A percentile compares a stretch with the other conserved stretches of the same genome.
Evolutionary conservation across 2,888 invertebrate species (phyloP).

Genomic region (Hetaerina titia): DNA sequence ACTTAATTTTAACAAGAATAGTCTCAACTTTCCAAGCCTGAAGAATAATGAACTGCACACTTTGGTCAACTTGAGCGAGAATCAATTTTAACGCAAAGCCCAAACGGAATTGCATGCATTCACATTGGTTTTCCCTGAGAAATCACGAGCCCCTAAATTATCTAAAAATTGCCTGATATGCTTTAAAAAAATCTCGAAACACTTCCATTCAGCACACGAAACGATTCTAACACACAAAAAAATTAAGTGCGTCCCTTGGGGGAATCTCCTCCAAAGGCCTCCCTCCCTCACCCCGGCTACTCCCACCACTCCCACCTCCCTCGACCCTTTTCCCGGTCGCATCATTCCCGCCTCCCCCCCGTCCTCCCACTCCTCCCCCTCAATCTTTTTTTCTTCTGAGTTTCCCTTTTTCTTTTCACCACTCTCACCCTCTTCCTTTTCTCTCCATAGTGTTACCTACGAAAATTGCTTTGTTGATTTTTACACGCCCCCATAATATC

Average conservation of each 20-base stretch:
- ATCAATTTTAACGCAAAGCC: neutral
- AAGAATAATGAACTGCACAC: neutral
- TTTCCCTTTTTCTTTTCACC: neutral
- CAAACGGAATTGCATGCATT: neutral
- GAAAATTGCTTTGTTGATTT: slow-evolving; percentile 15
- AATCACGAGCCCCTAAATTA: neutral
- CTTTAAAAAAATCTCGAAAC: neutral
- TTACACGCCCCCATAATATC: neutral
- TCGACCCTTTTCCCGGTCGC: no score
- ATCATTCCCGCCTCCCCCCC: no score
- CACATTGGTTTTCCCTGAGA: neutral
- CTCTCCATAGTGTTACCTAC: neutral
- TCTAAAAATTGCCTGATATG: neutral
- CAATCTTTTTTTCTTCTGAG: neutral
- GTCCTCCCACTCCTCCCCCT: neutral
- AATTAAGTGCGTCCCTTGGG: neutral
- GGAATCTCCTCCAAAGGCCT: neutral
- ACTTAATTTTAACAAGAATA: neutral
- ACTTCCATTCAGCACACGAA: neutral
- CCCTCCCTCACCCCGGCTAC: neutral
- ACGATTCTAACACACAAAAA: neutral
- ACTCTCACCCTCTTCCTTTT: neutral
- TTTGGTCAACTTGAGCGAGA: neutral
- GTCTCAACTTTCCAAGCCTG: no score
- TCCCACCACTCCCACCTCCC: neutral